Base-by-base conservation (phyloP, 2,888 invertebrate species). In the Drosophila peninsularis region DNA sequence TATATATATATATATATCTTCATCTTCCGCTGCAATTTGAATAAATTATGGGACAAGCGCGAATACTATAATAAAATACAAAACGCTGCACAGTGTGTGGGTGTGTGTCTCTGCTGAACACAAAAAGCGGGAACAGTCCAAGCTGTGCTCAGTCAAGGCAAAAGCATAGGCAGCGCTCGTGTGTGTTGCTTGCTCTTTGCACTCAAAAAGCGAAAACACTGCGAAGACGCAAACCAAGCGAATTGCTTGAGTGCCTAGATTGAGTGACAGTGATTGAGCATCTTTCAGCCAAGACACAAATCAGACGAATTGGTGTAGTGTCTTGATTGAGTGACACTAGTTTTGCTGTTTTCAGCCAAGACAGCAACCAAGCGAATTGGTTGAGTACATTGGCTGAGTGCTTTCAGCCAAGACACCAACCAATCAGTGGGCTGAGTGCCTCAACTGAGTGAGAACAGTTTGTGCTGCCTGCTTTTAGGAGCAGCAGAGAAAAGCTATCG, bases 11-110 rank as follows among this genome's bases (percentile, higher is more conserved):
- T n/a, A 44, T 17, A 54, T 39, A 57, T 27, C 50, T 72, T 21
- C 52, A 55, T 50, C 37, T 58, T 49, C 45, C 50, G 36, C 62
- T 42, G 37, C 50, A 66, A 54, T 50, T 71, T 41, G 32, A 37
- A 62, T 72, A 70, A 65, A 70, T 64, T 67, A 53, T 54, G 56
- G 50, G 27, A 62, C 58, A 64, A 47, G 32, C 55, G 58, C 65
- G 62, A 82, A 82, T 82, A 82, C 82, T 83, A 71, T 82, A 57
- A 70, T 74, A 68, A 76, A 82, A 82, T 82, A 84, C 82, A 65
- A 82, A 67, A 58, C 66, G 63, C 63, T 64, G 54, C 50, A 39
- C 10, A 3, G 50, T 52, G 52, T 55, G 24, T 36, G 68, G 13
- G 42, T 61, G 44, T 61, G 37, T 39, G 68, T 32, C 62, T 37